Percentiles rank a stretch among this genome's conserved stretches.
Conservation (phyloP, 2,888 invertebrate genomes). For the Ametastegia equiseti region DNA sequence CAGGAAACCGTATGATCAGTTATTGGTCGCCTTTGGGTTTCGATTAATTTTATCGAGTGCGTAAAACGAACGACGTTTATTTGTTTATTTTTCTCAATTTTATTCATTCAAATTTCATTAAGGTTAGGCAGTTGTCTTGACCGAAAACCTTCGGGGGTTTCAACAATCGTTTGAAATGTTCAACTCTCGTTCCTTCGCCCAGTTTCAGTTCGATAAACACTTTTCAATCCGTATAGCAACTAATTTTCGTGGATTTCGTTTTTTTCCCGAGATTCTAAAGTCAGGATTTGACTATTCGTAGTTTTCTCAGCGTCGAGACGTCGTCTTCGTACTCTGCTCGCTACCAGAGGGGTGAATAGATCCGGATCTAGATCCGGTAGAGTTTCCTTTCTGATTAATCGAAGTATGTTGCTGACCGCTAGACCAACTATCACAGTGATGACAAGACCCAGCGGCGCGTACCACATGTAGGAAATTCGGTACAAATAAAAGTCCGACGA, state of each 20-base stretch:
- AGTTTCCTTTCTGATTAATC: conserved; percentile 67
- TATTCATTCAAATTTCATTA: too few relatives aligned
- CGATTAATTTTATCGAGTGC: too few relatives aligned
- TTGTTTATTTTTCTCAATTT: too few relatives aligned
- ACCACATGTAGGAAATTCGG: conserved; percentile 86
- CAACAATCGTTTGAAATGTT: too few relatives aligned
- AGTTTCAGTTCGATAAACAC: too few relatives aligned
- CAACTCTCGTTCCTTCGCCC: too few relatives aligned
- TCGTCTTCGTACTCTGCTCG: conserved; percentile 74
- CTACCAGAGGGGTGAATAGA: conserved; percentile 79
- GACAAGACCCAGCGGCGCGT: conserved; percentile 79
- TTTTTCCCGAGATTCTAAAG: conserved; percentile 56
- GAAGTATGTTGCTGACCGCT: conserved; percentile 75
- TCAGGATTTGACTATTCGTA: conserved; percentile 65
- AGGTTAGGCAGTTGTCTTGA: too few relatives aligned
- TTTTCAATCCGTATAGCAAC: neutral
- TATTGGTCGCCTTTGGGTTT: too few relatives aligned
- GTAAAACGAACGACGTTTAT: too few relatives aligned
- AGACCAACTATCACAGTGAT: conserved; percentile 78
- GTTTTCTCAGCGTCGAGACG: conserved; percentile 58
- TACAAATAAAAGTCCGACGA: conserved; percentile 81
- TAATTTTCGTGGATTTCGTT: neutral
- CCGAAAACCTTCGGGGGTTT: too few relatives aligned
- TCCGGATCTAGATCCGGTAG: conserved; percentile 77
- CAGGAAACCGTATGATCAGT: too few relatives aligned